phyloP scores from a whole-genome alignment of 2,888 invertebrate genomes.

The Tenthredo livida region DNA sequence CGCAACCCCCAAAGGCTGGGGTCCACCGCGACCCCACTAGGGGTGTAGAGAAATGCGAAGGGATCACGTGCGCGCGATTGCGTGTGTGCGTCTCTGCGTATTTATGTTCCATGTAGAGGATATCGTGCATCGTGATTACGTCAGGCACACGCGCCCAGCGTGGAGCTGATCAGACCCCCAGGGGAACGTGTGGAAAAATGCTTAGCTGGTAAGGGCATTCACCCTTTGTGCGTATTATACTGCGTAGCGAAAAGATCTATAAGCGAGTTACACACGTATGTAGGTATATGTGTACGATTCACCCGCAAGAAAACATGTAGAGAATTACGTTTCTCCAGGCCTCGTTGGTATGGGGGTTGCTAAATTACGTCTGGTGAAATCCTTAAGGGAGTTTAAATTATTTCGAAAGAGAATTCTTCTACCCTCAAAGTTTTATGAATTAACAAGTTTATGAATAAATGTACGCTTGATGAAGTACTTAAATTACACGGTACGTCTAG shows the following conservation, averaged over 20 bases:
- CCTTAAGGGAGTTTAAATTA: slow-evolving; percentile 22
- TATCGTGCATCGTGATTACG: slow-evolving; percentile 37
- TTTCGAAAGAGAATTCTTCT: neutral
- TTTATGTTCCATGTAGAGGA: neutral
- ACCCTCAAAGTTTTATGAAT: slow-evolving; percentile 29
- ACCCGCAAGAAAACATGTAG: neutral
- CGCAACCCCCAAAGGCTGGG: slow-evolving; percentile 18
- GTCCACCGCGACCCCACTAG: slow-evolving; percentile 42
- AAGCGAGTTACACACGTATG: neutral
- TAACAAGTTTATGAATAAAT: slow-evolving; percentile 34
- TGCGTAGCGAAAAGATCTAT: slow-evolving; percentile 22
- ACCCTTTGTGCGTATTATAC: slow-evolving; percentile 37
- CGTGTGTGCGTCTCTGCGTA: neutral
- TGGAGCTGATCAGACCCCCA: slow-evolving; percentile 51
- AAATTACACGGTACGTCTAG: slow-evolving; percentile 9
- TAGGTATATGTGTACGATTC: neutral
- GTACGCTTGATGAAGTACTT: slow-evolving; percentile 12
- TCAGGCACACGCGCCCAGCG: slow-evolving; percentile 60
- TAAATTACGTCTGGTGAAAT: slow-evolving; percentile 12
- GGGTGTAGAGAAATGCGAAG: slow-evolving; percentile 50
- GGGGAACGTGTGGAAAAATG: slow-evolving; percentile 54
- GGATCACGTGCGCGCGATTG: slow-evolving; percentile 60
- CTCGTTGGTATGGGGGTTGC: neutral
- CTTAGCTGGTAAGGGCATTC: slow-evolving; percentile 49
- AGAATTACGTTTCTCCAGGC: neutral